Percentiles rank a stretch among this genome's conserved stretches.
These are phyloP conservation scores for Florisuga fusca DNA, from an alignment of 2,797 vertebrate genomes.

Conservation along the genomic window DNA sequence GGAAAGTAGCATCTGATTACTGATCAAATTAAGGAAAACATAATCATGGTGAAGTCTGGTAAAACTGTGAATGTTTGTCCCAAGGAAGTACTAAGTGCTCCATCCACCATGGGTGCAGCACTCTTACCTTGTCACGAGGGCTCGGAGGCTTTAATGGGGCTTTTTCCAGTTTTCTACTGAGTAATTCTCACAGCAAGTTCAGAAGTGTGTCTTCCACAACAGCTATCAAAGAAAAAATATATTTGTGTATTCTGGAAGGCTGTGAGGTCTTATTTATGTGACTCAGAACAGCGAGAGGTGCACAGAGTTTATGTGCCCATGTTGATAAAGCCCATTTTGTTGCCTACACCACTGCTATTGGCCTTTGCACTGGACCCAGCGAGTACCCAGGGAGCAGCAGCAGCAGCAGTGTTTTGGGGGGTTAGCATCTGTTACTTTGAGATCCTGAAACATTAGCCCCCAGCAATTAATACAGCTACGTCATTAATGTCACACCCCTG, in stretches of 20 bases:
- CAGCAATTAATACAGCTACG: constrained; percentile 65
- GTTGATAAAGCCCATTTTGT: neutral
- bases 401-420: neutral
- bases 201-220: neutral
- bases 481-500: constrained; percentile 70
- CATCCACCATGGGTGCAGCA: accelerated
- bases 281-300: neutral
- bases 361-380: neutral
- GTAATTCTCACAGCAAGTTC: accelerated
- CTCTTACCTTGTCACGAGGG: neutral
- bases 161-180: neutral
- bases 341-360: accelerated
- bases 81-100: neutral
- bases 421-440: neutral
- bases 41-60: neutral
- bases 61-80: neutral
- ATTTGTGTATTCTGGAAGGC: neutral
- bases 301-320: neutral
- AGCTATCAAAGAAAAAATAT: neutral
- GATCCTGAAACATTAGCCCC: constrained; percentile 52
- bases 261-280: neutral
- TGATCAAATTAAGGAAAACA: neutral
- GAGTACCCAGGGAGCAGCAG: neutral
- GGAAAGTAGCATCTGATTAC: neutral
- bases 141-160: neutral